Conservation (phyloP, 2,888 invertebrate species). For the Creontiades dilutus region DNA sequence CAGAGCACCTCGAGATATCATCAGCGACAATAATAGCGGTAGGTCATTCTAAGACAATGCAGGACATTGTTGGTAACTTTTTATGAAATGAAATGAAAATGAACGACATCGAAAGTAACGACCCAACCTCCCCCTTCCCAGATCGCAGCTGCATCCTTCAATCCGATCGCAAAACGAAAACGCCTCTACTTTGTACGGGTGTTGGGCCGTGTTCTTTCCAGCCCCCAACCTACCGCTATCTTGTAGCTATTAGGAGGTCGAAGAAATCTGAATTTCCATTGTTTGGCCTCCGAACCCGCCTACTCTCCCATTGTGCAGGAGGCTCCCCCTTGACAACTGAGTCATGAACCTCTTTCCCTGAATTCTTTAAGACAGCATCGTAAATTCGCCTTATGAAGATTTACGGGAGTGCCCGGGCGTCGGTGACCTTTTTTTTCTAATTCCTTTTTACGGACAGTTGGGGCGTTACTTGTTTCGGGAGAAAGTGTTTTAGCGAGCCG, state of each 20-base stretch:
- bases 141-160: no score
- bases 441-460: neutral
- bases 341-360: slow-evolving; percentile 3
- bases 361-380: slow-evolving; percentile 19
- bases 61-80: no score
- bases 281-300: slow-evolving; percentile 45
- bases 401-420: neutral
- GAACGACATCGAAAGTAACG: no score
- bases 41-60: no score
- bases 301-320: slow-evolving; percentile 50
- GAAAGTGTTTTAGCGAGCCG: neutral
- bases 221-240: slow-evolving; percentile 17
- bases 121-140: no score
- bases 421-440: neutral
- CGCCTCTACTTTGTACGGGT: neutral
- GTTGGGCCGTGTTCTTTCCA: neutral
- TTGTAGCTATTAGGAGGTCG: slow-evolving; percentile 54
- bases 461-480: neutral
- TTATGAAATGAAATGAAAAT: no score
- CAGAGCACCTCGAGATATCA: no score
- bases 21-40: no score
- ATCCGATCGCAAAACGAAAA: no score
- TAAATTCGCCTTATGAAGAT: slow-evolving; percentile 40
- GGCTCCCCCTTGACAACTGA: slow-evolving; percentile 19
- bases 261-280: slow-evolving; percentile 63